Conservation (phyloP, 1,140 invertebrate species). For the Penaeus vannamei region DNA sequence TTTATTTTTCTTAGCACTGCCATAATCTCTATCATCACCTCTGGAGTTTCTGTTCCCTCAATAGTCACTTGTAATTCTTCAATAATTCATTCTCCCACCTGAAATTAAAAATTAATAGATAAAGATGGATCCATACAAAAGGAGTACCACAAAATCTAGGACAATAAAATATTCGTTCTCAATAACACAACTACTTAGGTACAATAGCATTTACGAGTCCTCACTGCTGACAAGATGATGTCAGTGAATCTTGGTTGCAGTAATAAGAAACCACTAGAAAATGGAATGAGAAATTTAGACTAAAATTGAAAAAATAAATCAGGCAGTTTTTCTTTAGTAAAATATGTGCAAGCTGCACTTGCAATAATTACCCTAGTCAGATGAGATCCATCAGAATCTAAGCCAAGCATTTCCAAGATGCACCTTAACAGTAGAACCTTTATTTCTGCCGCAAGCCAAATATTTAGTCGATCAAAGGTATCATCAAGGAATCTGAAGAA, state of each 20-base stretch:
- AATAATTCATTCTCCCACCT: conserved; percentile 72
- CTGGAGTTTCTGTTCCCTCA: conserved; percentile 86
- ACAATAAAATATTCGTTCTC: too few relatives aligned
- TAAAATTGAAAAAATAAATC: too few relatives aligned
- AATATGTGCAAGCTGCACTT: background rate
- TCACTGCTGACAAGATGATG: too few relatives aligned
- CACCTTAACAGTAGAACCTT: conserved; percentile 60
- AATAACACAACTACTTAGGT: too few relatives aligned
- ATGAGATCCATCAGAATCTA: conserved; percentile 52
- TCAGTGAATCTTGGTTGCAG: too few relatives aligned
- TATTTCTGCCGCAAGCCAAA: conserved; percentile 56
- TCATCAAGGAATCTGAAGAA: conserved; percentile 55
- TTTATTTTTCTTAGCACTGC: conserved; percentile 85
- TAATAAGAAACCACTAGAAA: too few relatives aligned
- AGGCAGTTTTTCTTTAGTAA: background rate
- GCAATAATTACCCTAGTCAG: conserved; percentile 39
- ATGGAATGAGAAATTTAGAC: too few relatives aligned
- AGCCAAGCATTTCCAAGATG: conserved; percentile 51
- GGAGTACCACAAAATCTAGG: conserved; percentile 18
- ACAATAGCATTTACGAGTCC: too few relatives aligned
- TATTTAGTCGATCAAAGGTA: conserved; percentile 49
- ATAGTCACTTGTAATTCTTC: conserved; percentile 80
- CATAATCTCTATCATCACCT: conserved; percentile 84
- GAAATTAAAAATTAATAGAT: conserved; percentile 20
- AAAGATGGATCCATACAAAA: background rate